phyloP scores from a whole-genome alignment of 2,888 invertebrate species.

The Oxystoma pomonae region DNA sequence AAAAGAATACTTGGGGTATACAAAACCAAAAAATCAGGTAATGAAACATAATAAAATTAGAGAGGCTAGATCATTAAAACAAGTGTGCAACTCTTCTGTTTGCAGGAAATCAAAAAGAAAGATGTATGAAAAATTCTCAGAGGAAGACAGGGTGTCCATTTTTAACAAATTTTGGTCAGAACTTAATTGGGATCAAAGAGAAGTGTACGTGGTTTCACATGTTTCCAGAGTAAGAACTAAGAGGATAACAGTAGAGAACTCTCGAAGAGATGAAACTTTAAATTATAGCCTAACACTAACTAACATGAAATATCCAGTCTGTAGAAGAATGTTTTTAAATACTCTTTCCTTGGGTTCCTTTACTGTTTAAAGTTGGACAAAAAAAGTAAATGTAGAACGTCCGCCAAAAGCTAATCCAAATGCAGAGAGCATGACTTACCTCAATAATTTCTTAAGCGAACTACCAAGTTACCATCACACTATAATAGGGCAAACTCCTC shows the following conservation, averaged over 20 bases:
- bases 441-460: conserved; percentile 1
- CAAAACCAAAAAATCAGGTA: too few relatives aligned
- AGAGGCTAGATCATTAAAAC: too few relatives aligned
- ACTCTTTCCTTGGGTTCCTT: conserved; percentile 3
- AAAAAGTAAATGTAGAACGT: too few relatives aligned
- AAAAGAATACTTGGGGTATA: too few relatives aligned
- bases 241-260: neutral
- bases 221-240: neutral
- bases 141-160: too few relatives aligned
- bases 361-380: conserved; percentile 4
- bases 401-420: conserved; percentile 1
- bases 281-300: neutral
- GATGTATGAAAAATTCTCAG: too few relatives aligned
- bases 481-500: conserved; percentile 6
- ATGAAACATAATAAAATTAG: too few relatives aligned
- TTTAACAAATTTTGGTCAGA: too few relatives aligned
- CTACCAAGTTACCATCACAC: neutral
- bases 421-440: neutral
- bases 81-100: too few relatives aligned
- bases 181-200: too few relatives aligned
- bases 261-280: conserved; percentile 3
- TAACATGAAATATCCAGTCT: conserved; percentile 3
- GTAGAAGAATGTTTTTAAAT: conserved; percentile 8
- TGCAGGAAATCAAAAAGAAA: too few relatives aligned
- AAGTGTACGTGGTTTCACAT: too few relatives aligned